Evolutionary conservation across 2,113 vertebrate species (phyloP).

Genomic region (Emydura subglobosa): DNA sequence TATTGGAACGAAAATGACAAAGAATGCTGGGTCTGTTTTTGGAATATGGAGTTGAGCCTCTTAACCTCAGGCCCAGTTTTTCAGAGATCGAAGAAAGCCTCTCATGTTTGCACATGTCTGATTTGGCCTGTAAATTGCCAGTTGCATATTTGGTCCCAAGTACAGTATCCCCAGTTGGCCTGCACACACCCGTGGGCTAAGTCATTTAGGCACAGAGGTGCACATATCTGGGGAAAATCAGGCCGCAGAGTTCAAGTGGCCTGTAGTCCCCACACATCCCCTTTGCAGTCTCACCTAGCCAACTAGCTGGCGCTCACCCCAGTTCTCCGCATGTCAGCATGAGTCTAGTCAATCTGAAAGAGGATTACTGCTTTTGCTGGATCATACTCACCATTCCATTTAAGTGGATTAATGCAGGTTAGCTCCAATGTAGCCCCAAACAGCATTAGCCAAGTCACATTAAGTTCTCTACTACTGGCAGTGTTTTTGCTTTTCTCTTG

Average conservation of each 20-base stretch:
- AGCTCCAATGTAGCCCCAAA: constrained; percentile 37
- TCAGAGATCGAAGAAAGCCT: constrained; percentile 51
- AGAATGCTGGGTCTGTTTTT: constrained; percentile 44
- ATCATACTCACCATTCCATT: constrained; percentile 61
- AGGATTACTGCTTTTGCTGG: constrained; percentile 72
- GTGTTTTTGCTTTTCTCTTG: constrained; percentile 30
- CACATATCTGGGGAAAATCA: constrained; percentile 7
- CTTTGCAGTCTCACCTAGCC: constrained; percentile 23
- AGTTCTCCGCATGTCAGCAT: not conserved
- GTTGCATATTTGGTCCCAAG: accelerated
- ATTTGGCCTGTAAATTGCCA: not conserved
- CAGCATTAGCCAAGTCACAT: constrained; percentile 62
- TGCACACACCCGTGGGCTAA: not conserved
- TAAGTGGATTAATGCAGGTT: constrained; percentile 70
- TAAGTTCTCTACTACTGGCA: constrained; percentile 55
- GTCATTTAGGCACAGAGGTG: not conserved
- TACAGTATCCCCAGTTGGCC: not conserved
- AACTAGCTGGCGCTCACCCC: constrained; percentile 44
- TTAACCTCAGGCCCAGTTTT: constrained; percentile 44
- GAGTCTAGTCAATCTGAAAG: constrained; percentile 51
- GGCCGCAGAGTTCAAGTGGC: not conserved
- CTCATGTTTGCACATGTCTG: not conserved
- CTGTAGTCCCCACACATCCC: not conserved
- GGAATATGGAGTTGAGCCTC: constrained; percentile 67
- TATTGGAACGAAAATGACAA: constrained; percentile 59